Evolutionary conservation across 1,140 invertebrate genomes (phyloP), one percentile per base, ranked within the genome.

Genomic region (Bicyclus anynana): DNA sequence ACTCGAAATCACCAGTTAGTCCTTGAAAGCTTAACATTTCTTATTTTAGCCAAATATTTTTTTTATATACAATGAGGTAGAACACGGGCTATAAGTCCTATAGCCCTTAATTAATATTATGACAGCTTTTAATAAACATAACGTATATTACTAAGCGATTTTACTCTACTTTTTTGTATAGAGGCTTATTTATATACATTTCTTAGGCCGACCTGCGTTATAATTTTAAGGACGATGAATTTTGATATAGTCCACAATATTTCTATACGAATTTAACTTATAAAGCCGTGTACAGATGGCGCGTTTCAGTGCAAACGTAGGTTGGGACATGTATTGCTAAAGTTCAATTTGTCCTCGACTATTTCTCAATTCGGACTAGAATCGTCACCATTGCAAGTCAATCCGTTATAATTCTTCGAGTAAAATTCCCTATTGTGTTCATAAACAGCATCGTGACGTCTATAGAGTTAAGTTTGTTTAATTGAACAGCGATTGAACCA

Each of bases 41-140:
- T 83, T 84, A 83, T 65, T 86, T 77, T 81, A 84, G 77, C 77
- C 76, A 80, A 84, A 85, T 77, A 73, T 65, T 63, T 67, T 44
- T n/a, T 74, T 79, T 80, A 87, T 85, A 65, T 84, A 85, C 80
- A 85, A 84, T 87, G 84, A 87, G 84, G 84, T 85, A 87, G 84
- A 83, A 77, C 66, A 52, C 64, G 78, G 80, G 80, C 67, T 67
- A 53, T 51, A 40, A 18, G 14, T 44, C 13, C 16, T 38, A 20
- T 44, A 54, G 63, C 76, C 80, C 72, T 74, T 75, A 75, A 14
- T 47, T 47, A 47, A 47, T 74, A 74, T 75, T 83, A 77, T 77
- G 72, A 75, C 63, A 75, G 74, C 71, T 77, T 74, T 49, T 54
- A 53, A 48, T 53, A 59, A 47, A 53, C 50, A 27, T 4, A 23